Evolutionary conservation across 2,888 invertebrate species (phyloP).

Genomic region (Tetranychus piercei): DNA sequence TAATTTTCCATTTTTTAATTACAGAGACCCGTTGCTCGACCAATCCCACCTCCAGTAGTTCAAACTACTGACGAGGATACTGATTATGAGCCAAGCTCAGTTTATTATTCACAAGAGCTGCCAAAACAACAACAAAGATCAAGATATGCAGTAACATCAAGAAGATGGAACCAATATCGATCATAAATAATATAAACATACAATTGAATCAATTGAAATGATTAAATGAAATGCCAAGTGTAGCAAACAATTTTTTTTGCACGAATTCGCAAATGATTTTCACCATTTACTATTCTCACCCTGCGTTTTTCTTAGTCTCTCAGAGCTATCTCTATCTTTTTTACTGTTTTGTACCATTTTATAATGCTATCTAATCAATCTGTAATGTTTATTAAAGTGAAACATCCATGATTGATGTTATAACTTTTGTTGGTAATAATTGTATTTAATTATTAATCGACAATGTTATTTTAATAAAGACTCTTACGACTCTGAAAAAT

Average conservation of each 20-base stretch:
- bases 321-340: too few relatives aligned
- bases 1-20: not conserved
- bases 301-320: too few relatives aligned
- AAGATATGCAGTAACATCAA: too few relatives aligned
- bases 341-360: too few relatives aligned
- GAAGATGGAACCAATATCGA: conserved; percentile 7
- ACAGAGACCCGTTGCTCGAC: not conserved
- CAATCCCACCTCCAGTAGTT: conserved; percentile 1
- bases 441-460: too few relatives aligned
- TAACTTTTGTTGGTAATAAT: too few relatives aligned
- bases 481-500: too few relatives aligned
- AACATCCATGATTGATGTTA: too few relatives aligned
- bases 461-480: too few relatives aligned
- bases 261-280: not conserved
- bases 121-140: conserved; percentile 6
- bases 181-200: not conserved
- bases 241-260: not conserved
- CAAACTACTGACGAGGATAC: not conserved
- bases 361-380: too few relatives aligned
- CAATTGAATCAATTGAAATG: not conserved
- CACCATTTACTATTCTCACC: not conserved
- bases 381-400: too few relatives aligned
- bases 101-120: not conserved
- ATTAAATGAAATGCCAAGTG: not conserved
- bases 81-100: conserved; percentile 4